Evolutionary conservation across 53 echinoderm and acorn worm genomes (phyloP).

Genomic region (Actinopyga echinites): DNA sequence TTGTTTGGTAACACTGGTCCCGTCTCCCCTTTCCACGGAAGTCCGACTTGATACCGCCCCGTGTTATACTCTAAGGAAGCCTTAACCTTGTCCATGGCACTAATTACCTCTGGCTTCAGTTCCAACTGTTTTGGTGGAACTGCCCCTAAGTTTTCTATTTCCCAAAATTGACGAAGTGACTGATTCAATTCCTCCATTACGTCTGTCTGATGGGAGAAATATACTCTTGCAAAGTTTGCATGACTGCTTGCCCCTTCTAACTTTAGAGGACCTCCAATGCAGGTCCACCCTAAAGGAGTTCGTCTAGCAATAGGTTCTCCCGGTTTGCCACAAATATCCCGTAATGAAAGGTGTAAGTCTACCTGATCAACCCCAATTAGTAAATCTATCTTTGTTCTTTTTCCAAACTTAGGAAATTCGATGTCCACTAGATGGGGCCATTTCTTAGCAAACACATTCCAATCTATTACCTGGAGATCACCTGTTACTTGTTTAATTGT

Average conservation of each 20-base stretch:
- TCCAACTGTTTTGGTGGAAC: constrained; percentile 9
- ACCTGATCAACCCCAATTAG: too few relatives aligned
- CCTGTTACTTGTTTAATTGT: background rate
- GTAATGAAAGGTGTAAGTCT: too few relatives aligned
- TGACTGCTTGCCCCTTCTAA: background rate
- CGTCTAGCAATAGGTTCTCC: background rate
- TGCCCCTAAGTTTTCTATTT: constrained; percentile 3
- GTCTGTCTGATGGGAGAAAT: background rate
- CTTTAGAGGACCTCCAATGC: too few relatives aligned
- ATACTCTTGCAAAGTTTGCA: background rate
- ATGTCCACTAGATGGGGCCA: constrained; percentile 8
- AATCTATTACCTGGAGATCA: background rate
- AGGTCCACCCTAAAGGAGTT: constrained; percentile 32
- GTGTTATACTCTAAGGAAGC: background rate
- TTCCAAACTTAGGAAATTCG: too few relatives aligned
- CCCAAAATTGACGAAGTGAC: too few relatives aligned
- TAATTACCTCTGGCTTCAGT: background rate
- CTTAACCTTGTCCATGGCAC: background rate
- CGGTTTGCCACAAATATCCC: too few relatives aligned
- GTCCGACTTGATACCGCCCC: constrained; percentile 9
- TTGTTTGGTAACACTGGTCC: background rate
- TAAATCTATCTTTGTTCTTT: constrained; percentile 24
- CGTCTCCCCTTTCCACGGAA: background rate
- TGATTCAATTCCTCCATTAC: too few relatives aligned
- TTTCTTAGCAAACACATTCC: background rate